phyloP scores from a whole-genome alignment of 1,140 invertebrate species.

The Macrosteles quadrilineatus region DNA sequence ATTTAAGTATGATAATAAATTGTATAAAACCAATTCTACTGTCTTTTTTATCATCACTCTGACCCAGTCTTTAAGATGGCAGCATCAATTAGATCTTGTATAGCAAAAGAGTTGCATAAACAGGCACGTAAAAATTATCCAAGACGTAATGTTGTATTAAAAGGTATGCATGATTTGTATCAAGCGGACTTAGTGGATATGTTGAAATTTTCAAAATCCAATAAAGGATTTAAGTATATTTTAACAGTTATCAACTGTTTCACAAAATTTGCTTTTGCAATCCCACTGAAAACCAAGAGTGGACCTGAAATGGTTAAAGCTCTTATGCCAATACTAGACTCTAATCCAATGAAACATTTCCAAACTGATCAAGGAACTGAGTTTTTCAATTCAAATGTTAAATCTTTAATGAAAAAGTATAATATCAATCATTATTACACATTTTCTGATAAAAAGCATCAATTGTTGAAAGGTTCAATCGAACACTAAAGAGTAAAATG shows the following conservation, averaged over 20 bases:
- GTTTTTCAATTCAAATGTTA: constrained; percentile 49
- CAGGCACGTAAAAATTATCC: constrained; percentile 37
- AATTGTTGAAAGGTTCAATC: constrained; percentile 53
- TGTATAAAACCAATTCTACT: background rate
- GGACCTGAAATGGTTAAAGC: constrained; percentile 43
- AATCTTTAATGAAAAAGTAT: constrained; percentile 46
- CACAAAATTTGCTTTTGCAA: constrained; percentile 53
- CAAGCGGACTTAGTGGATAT: constrained; percentile 43
- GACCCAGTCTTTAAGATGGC: background rate
- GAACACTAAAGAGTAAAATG: constrained; percentile 52
- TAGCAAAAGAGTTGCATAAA: constrained; percentile 38
- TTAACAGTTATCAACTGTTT: constrained; percentile 53
- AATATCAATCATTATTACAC: constrained; percentile 52
- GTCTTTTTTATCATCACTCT: background rate
- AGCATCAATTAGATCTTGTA: background rate
- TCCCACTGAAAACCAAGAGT: constrained; percentile 54
- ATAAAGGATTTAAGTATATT: constrained; percentile 51
- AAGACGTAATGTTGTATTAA: constrained; percentile 30
- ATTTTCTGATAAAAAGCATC: constrained; percentile 51
- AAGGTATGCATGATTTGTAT: constrained; percentile 35
- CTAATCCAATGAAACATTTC: constrained; percentile 44
- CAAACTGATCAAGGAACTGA: constrained; percentile 52
- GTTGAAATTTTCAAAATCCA: constrained; percentile 44
- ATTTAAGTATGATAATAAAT: background rate
- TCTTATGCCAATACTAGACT: constrained; percentile 40